These are phyloP conservation scores for Eulemur macaco DNA, from an alignment of 2,113 vertebrate species.

Conservation along the genomic window DNA sequence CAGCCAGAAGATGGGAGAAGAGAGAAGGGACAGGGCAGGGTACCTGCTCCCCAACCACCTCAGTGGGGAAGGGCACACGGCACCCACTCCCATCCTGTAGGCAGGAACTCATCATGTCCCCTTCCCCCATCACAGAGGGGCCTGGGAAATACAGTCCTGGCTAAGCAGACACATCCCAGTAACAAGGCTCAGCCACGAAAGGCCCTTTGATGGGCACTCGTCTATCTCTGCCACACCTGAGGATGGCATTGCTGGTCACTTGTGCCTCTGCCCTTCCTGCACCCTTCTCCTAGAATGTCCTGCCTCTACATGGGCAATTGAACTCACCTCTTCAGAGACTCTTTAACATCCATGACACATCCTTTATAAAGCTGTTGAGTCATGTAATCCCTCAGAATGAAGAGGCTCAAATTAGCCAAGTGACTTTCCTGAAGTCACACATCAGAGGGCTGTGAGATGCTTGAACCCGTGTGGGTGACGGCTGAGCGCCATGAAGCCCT, in stretches of 20 bases:
- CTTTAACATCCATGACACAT: neutral
- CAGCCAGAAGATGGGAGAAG: neutral
- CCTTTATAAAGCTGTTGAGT: neutral
- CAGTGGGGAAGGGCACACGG: too few relatives aligned
- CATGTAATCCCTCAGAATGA: neutral
- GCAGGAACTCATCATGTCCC: neutral
- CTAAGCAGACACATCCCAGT: neutral
- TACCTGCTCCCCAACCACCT: neutral
- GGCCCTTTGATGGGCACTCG: neutral
- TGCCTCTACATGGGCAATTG: neutral
- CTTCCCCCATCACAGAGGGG: neutral
- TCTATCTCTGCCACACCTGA: neutral
- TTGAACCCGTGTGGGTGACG: neutral
- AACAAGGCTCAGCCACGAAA: neutral
- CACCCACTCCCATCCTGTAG: neutral
- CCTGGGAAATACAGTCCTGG: neutral
- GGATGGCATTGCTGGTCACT: neutral
- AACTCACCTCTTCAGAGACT: neutral
- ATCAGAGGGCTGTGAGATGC: neutral
- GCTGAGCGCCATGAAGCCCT: fast-evolving
- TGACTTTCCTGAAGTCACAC: neutral
- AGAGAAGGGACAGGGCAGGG: neutral
- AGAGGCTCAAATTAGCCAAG: neutral
- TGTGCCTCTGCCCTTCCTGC: neutral
- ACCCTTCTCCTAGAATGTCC: neutral